Evolutionary conservation across 2,797 vertebrate genomes (phyloP).

Genomic region (Margarornis squamiger): DNA sequence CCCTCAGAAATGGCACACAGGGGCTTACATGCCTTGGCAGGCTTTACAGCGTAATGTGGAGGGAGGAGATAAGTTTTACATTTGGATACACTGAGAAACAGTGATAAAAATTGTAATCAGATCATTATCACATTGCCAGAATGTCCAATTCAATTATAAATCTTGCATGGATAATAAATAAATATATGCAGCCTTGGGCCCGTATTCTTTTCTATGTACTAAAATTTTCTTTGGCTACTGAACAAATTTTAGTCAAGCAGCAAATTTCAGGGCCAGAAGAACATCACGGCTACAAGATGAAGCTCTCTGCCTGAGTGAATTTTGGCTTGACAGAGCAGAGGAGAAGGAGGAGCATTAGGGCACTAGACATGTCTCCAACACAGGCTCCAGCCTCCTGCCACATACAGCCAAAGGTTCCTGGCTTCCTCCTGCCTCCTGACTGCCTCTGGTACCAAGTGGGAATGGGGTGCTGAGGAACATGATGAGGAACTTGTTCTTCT

Average conservation of each 20-base stretch:
- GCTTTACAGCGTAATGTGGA: background rate
- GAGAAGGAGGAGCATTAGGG: background rate
- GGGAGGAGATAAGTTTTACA: background rate
- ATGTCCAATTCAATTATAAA: slow-evolving; percentile 46
- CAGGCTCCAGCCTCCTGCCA: background rate
- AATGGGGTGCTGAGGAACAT: background rate
- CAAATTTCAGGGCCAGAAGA: slow-evolving; percentile 4
- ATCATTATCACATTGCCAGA: slow-evolving; percentile 28
- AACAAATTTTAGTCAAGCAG: background rate
- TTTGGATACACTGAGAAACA: background rate
- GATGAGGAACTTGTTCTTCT: background rate
- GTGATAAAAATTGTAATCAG: slow-evolving; percentile 33
- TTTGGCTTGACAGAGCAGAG: background rate
- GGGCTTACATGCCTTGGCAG: background rate
- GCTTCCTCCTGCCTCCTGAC: background rate
- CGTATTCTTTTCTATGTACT: background rate
- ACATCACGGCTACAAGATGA: background rate
- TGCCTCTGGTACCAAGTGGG: background rate
- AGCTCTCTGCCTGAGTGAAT: background rate
- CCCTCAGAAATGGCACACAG: background rate
- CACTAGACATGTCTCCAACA: background rate
- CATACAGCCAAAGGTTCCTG: background rate
- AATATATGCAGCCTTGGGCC: background rate
- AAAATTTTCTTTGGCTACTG: slow-evolving; percentile 7
- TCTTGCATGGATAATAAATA: slow-evolving; percentile 12